Evolutionary conservation across 2,888 invertebrate species (phyloP), one percentile per base, ranked within the genome.

Genomic region (Leptopilina syphax): DNA sequence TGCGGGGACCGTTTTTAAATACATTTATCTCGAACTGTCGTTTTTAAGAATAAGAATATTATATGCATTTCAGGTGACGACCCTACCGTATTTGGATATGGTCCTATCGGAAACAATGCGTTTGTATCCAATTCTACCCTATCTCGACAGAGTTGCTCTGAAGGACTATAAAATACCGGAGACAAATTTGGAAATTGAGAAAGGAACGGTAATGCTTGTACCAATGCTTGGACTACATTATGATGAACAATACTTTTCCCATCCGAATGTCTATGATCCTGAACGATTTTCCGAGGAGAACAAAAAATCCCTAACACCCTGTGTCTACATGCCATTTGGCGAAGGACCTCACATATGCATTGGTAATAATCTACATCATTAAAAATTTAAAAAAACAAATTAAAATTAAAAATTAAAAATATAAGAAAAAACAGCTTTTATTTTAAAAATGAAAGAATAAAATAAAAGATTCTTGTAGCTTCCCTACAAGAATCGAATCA

Each of bases 231-330:
- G 89, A 0, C 47, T 93, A 12, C 93, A 93, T 18, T 88, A 86
- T 18, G 92, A 93, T 82, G 86, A 89, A 0, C 80, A 89, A 66
- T 90, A 90, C 79, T 93, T 87, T 77, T 90, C 92, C 0, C 86
- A 92, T 65, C 92, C 93, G 0, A 81, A 90, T 0, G 87, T 87
- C 78, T 93, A 90, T 82, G 90, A 93, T 84, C 93, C 93, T 0
- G 91, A 92, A 65, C 85, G 92, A 77, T 93, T 93, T 83, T 87
- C 82, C 6, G 86, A 87, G 0, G 90, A 91, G 66, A 90, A 89
- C 12, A 92, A 91, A 80, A 85, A 83, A 6, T 81, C 84, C 1
- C 86, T 89, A 12, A 86, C 85, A 12, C 47, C 87, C 10, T 89
- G 82, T 70, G 84, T 84, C 6, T 92, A 89, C 79, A 82, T 91